Conservation (phyloP, 2,797 vertebrate genomes). For the Epinephelus awoara region DNA sequence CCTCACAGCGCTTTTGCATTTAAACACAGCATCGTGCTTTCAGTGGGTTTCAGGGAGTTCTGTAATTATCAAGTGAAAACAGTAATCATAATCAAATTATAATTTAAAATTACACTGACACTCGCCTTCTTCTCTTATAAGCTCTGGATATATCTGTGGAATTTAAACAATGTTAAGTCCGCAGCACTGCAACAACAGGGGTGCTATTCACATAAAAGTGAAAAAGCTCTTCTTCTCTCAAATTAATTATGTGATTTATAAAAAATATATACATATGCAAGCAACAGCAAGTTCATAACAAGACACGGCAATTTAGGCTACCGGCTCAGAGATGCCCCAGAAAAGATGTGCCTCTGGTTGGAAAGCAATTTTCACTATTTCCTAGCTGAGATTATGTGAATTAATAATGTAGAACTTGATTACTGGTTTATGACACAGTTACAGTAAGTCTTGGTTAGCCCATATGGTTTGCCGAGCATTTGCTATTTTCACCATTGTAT, state of each 20-base stretch:
- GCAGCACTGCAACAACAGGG: constrained; percentile 1
- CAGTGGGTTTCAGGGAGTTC: constrained; percentile 17
- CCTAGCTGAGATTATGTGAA: constrained; percentile 38
- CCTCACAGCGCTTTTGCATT: constrained; percentile 14
- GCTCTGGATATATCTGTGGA: background rate
- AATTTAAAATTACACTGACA: constrained; percentile 12
- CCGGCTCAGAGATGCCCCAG: constrained; percentile 46
- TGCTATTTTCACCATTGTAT: constrained; percentile 3
- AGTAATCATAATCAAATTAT: constrained; percentile 29
- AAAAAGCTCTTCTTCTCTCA: constrained; percentile 6
- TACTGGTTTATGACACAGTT: constrained; percentile 42
- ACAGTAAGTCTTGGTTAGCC: background rate
- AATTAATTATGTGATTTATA: constrained; percentile 45
- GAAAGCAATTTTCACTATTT: constrained; percentile 49
- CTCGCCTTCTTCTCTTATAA: background rate
- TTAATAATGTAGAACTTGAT: constrained; percentile 53
- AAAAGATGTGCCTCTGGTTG: constrained; percentile 47
- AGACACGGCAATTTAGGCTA: constrained; percentile 41
- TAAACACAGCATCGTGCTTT: constrained; percentile 21
- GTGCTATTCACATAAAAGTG: constrained; percentile 1
- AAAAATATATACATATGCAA: constrained; percentile 23
- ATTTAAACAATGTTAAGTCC: background rate
- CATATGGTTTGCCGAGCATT: constrained; percentile 3
- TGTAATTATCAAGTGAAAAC: constrained; percentile 27
- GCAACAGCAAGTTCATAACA: constrained; percentile 50